Conservation (phyloP, 2,888 invertebrate genomes). For the Aquatica leii region DNA sequence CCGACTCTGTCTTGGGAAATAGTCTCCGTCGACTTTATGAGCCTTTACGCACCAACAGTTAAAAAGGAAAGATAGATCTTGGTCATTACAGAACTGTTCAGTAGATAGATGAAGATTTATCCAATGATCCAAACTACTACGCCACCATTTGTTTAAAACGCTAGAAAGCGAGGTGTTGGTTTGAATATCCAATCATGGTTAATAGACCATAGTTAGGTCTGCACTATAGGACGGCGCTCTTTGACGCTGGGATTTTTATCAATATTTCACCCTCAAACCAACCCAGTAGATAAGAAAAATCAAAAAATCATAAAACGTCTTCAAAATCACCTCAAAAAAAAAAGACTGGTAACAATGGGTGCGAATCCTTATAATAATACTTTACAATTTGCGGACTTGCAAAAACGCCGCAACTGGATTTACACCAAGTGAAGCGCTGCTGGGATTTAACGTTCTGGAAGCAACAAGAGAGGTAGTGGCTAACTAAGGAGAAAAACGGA, state of each 20-base stretch:
- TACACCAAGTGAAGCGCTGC: too few relatives aligned
- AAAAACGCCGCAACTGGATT: too few relatives aligned
- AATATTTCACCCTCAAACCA: slow-evolving; percentile 42
- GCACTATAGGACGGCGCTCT: slow-evolving; percentile 14
- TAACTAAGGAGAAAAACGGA: too few relatives aligned
- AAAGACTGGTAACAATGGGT: too few relatives aligned
- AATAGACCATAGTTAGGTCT: slow-evolving; percentile 24
- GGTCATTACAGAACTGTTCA: too few relatives aligned
- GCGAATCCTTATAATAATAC: too few relatives aligned
- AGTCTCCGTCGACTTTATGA: too few relatives aligned
- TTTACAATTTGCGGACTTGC: too few relatives aligned
- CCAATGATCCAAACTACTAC: slow-evolving; percentile 23
- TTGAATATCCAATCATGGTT: slow-evolving; percentile 27
- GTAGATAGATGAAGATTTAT: slow-evolving; percentile 44
- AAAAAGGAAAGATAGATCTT: slow-evolving; percentile 29
- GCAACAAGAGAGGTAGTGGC: too few relatives aligned
- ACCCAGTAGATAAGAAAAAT: slow-evolving; percentile 41
- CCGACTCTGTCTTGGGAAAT: too few relatives aligned
- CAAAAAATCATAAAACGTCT: slow-evolving; percentile 43
- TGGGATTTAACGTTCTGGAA: too few relatives aligned
- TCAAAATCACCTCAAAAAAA: too few relatives aligned
- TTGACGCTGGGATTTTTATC: slow-evolving; percentile 23
- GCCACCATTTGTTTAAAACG: neutral
- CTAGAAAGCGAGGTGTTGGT: slow-evolving; percentile 30
- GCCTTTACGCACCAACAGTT: slow-evolving; percentile 18